These are phyloP conservation scores for Amphilophus citrinellus DNA, from an alignment of 2,113 vertebrate species.

Conservation along the genomic window DNA sequence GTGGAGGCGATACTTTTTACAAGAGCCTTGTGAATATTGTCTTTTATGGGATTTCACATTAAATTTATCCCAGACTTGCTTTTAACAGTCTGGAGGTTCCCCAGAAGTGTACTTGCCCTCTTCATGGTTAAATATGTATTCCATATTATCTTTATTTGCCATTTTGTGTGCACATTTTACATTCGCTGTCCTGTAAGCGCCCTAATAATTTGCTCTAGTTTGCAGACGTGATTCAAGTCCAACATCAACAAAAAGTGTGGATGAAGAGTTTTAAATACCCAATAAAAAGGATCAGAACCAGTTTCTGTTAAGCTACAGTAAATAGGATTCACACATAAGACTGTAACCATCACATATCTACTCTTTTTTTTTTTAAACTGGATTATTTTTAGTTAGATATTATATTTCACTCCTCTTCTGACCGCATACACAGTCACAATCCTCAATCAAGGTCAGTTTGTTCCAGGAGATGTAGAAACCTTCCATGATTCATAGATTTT, in stretches of 20 bases:
- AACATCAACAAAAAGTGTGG: constrained; percentile 30
- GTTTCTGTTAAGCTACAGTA: constrained; percentile 10
- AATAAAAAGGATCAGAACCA: constrained; percentile 34
- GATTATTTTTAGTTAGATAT: background rate
- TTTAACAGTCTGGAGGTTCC: constrained; percentile 21
- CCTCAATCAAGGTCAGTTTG: background rate
- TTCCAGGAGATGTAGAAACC: background rate
- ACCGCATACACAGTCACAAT: background rate
- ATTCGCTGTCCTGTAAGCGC: background rate
- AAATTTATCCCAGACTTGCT: constrained; percentile 2
- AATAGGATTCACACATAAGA: constrained; percentile 23
- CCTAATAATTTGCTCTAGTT: background rate
- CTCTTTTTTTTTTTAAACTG: background rate
- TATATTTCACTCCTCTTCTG: background rate
- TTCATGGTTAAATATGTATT: background rate
- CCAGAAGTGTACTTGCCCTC: background rate
- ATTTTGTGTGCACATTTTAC: background rate
- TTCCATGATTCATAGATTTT: background rate
- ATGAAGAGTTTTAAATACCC: constrained; percentile 14
- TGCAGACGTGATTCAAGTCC: constrained; percentile 9
- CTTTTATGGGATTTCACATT: constrained; percentile 31
- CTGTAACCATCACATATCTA: background rate
- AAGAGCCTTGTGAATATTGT: constrained; percentile 21
- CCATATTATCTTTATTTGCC: background rate
- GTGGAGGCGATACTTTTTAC: constrained; percentile 4